Conservation (phyloP, 2,888 invertebrate genomes). For the Lithophane semibrunnea region DNA sequence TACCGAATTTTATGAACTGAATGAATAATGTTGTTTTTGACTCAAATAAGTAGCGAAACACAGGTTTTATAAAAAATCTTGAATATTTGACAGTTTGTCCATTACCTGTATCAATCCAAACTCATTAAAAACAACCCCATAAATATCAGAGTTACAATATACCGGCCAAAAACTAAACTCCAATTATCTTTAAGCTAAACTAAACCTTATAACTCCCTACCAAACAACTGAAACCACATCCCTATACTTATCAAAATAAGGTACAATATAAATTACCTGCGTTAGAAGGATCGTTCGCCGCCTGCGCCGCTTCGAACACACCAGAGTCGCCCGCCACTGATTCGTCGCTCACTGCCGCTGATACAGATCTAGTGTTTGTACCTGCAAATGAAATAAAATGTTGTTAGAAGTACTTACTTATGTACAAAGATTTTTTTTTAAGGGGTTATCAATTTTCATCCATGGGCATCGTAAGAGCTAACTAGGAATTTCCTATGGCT, state of each 20-base stretch:
- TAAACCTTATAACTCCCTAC: background rate
- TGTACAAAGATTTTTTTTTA: background rate
- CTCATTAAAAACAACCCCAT: background rate
- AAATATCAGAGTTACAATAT: too few relatives aligned
- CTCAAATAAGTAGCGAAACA: too few relatives aligned
- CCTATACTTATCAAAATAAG: rapidly evolving
- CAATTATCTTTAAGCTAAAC: conserved; percentile 1
- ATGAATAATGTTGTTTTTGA: too few relatives aligned
- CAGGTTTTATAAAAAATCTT: too few relatives aligned
- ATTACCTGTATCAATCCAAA: too few relatives aligned
- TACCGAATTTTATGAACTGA: too few relatives aligned
- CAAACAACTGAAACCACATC: background rate
- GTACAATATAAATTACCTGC: conserved; percentile 74
- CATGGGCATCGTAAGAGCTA: too few relatives aligned
- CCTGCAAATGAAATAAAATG: conserved; percentile 81
- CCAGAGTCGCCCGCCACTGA: conserved; percentile 99
- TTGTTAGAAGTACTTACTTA: background rate
- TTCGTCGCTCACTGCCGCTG: conserved; percentile 99
- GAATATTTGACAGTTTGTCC: too few relatives aligned
- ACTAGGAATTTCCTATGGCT: too few relatives aligned
- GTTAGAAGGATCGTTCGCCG: conserved; percentile 86
- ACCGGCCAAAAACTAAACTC: background rate
- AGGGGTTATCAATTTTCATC: background rate
- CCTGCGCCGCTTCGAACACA: conserved; percentile 96
- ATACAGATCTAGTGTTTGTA: conserved; percentile 96